Base-by-base conservation (phyloP, 2,888 invertebrate species). In the Andrena flavipes region DNA sequence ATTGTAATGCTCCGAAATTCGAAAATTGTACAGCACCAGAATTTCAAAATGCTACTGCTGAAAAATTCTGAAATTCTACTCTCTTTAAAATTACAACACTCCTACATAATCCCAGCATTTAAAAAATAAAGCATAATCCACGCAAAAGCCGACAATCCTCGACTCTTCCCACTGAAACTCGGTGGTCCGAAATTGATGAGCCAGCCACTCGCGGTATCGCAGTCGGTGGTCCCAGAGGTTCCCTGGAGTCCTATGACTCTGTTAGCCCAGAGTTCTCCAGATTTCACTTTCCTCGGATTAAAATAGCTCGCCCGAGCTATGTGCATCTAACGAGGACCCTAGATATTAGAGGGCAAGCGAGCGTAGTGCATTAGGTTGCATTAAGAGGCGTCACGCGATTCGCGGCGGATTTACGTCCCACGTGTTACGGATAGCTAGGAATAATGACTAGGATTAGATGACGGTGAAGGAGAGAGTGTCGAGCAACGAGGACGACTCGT, bases 301-400 rank as follows among this genome's bases (percentile, higher is more conserved):
- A 54, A 65, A 48, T 26, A 33, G 20, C 59, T 42, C 23, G 20
- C 16, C 5, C 5, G 13, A 60, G n/a, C 67, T 42, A 67, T 23
- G 77, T 42, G 23, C 30, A n/a, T 13, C 71, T 67, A 77, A 77
- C 65, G 67, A 77, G 67, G 54, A 7, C 16, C 60, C 16, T 42
- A 35, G 77, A 42, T 67, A 77, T 62, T 49, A 42, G 42, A 64
- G 42, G 59, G 65, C 35, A 51, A 30, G 20, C 26, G 26, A 16
- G 10, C 35, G 30, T 48, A 49, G 65, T 77, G 77, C 67, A 70
- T 70, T 70, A 59, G 59, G 42, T 30, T 42, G 30, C 77, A 60
- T 77, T 76, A 67, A 67, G 65, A 48, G 42, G 69, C 69, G 35
- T 70, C 69, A 70, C 69, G 69, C 69, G 59, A 70, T 59, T 70